Evolutionary conservation across 2,113 vertebrate genomes (phyloP), one percentile per base, ranked within the genome.

Genomic region (Cepphus grylle): DNA sequence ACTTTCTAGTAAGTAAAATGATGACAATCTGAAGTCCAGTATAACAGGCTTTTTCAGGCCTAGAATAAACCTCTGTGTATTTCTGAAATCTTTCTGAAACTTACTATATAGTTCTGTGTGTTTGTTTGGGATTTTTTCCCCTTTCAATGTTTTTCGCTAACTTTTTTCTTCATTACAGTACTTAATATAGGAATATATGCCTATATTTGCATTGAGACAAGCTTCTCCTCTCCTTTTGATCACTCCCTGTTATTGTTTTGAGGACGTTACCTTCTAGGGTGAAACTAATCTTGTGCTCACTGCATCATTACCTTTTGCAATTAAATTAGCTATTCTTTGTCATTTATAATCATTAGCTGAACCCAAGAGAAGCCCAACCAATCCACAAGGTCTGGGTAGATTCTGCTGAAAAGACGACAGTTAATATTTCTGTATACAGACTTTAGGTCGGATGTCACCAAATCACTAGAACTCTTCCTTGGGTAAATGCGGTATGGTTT

Each of bases 301-400:
- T 97, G 97, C 97, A 96, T 97, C 97, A 87, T 97, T 97, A 96
- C 95, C 94, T 97, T 96, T 96, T 89, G 85, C 96, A 97, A 97
- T 98, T 98, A 98, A 96, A 94, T 96, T 72, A 90, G 52, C 91
- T 92, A 42, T 92, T 96, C 94, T 94, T 81, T 94, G 90, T 90
- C 85, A 93, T 98, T 97, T 97, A 85, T 97, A 97, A 96, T 97
- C 96, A 88, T 98, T 97, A 97, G 90, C 38, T 77, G 88, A 90
- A 84, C 88, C 71, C 81, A 21, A 40, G 88, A 93, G 94, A 90
- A 72, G 59, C 53, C 66, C 84, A 90, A 5, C 42, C 74, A 93
- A 42, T 88, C 58, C 15, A 6, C 5, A 65, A 91, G 61, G 65
- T 86, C 56, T 69, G 45, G 19, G 18, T n/a, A 70, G 88, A 67